phyloP scores from a whole-genome alignment of 2,888 invertebrate species.

The Euproctis similis region DNA sequence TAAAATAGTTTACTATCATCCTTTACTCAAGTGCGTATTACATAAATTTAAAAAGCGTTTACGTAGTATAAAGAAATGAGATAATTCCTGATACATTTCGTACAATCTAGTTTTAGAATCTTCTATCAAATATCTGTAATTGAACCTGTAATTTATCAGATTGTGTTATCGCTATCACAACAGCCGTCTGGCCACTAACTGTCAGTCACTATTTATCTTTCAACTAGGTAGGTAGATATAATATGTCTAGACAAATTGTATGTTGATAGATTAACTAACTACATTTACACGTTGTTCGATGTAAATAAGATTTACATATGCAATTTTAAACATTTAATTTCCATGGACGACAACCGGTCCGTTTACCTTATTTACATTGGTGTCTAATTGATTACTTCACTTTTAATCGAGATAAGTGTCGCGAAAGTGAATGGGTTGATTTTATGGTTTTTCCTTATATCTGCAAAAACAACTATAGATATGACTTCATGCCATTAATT shows the following conservation, averaged over 20 bases:
- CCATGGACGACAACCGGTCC: slow-evolving; percentile 15
- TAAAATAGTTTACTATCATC: too few species aligned
- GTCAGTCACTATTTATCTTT: slow-evolving; percentile 43
- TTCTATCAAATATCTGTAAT: too few species aligned
- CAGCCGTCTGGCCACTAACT: slow-evolving; percentile 39
- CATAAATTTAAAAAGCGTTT: too few species aligned
- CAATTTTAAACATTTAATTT: slow-evolving; percentile 21
- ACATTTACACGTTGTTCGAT: slow-evolving; percentile 20
- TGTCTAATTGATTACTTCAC: slow-evolving; percentile 18
- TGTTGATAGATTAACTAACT: slow-evolving; percentile 37
- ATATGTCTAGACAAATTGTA: slow-evolving; percentile 38
- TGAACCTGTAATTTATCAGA: slow-evolving; percentile 44
- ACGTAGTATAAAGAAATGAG: too few species aligned
- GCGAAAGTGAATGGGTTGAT: too few species aligned
- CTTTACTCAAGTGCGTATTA: too few species aligned
- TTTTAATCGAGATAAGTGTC: too few species aligned
- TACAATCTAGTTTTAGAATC: too few species aligned
- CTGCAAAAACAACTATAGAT: too few species aligned
- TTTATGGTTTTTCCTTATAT: too few species aligned
- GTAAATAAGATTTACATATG: slow-evolving; percentile 25
- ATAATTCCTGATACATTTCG: too few species aligned
- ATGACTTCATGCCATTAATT: too few species aligned
- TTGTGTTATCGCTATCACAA: slow-evolving; percentile 39
- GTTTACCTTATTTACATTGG: slow-evolving; percentile 13
- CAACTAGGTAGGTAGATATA: slow-evolving; percentile 31